These are phyloP conservation scores for Cherax destructor DNA, from an alignment of 1,140 invertebrate genomes.

Conservation along the genomic window DNA sequence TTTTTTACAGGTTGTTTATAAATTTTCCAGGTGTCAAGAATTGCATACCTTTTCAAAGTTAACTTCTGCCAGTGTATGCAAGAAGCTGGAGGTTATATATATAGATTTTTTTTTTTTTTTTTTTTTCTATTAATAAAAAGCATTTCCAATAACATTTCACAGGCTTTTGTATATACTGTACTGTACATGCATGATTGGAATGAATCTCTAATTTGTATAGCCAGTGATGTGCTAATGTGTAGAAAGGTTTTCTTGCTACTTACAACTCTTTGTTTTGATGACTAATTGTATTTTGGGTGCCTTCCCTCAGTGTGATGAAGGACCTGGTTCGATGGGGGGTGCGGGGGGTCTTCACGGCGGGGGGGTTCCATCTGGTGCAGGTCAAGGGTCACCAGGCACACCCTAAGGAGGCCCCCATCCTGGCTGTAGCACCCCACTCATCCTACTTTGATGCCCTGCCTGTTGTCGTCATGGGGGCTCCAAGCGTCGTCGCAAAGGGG, in stretches of 20 bases:
- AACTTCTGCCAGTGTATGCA: neutral
- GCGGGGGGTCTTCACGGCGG: conserved; percentile 85
- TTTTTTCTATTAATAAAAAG: neutral
- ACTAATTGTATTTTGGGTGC: conserved; percentile 2
- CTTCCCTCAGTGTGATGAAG: conserved; percentile 77
- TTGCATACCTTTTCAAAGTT: neutral
- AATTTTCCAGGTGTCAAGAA: neutral
- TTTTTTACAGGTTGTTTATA: no score
- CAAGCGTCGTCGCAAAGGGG: conserved; percentile 91
- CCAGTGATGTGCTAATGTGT: neutral
- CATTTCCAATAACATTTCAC: neutral
- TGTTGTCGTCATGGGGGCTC: conserved; percentile 86
- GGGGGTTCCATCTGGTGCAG: conserved; percentile 86
- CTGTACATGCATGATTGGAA: neutral
- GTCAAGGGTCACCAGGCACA: conserved; percentile 82
- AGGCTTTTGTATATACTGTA: neutral
- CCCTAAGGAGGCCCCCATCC: conserved; percentile 86
- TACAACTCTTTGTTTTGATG: neutral
- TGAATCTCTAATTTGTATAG: neutral
- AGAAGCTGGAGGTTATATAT: neutral
- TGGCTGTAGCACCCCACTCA: conserved; percentile 93
- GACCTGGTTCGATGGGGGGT: conserved; percentile 82
- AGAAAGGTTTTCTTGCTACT: neutral
- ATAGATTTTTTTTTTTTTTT: neutral
- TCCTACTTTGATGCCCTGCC: conserved; percentile 92